A percentile compares a stretch with the other conserved stretches of the same genome.
phyloP scores from a whole-genome alignment of 2,888 invertebrate species.

The Urechis unicinctus region DNA sequence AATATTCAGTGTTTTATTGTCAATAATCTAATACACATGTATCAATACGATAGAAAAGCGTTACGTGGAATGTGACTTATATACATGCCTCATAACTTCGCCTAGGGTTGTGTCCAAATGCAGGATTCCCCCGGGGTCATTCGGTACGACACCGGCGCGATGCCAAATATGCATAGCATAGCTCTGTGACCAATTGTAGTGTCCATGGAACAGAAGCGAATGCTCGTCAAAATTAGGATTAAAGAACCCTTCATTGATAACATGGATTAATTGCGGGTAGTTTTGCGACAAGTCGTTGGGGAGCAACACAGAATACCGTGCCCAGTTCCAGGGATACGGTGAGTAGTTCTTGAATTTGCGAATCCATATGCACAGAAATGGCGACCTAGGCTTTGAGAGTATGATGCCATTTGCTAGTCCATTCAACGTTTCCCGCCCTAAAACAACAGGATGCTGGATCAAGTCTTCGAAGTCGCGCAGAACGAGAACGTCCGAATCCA shows the following conservation, averaged over 20 bases:
- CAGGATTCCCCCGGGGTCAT: not conserved
- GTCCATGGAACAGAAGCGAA: slow-evolving; percentile 3
- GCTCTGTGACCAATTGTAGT: slow-evolving; percentile 20
- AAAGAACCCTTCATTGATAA: slow-evolving; percentile 9
- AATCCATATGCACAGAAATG: slow-evolving; percentile 15
- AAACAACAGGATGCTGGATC: slow-evolving; percentile 3
- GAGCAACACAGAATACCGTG: slow-evolving; percentile 7
- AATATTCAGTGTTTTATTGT: too few species aligned
- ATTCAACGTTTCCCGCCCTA: slow-evolving; percentile 15
- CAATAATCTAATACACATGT: too few species aligned
- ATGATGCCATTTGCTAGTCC: slow-evolving; percentile 16
- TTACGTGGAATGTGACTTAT: too few species aligned
- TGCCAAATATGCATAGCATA: slow-evolving; percentile 32
- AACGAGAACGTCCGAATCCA: slow-evolving; percentile 18
- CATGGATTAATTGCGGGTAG: slow-evolving; percentile 14
- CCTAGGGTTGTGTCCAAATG: slow-evolving; percentile 10
- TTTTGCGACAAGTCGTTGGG: slow-evolving; percentile 3
- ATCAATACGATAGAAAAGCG: too few species aligned
- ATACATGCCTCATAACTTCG: slow-evolving; percentile 9
- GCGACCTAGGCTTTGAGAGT: slow-evolving; percentile 5
- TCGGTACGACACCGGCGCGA: slow-evolving; percentile 5
- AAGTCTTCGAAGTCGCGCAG: slow-evolving; percentile 16
- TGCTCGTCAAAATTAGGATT: slow-evolving; percentile 11
- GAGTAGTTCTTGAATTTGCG: slow-evolving; percentile 9
- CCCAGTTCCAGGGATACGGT: slow-evolving; percentile 10